Percentiles rank a stretch among this genome's conserved stretches.
Conservation (phyloP, 2,888 invertebrate species). For the Agrotis clavis region DNA sequence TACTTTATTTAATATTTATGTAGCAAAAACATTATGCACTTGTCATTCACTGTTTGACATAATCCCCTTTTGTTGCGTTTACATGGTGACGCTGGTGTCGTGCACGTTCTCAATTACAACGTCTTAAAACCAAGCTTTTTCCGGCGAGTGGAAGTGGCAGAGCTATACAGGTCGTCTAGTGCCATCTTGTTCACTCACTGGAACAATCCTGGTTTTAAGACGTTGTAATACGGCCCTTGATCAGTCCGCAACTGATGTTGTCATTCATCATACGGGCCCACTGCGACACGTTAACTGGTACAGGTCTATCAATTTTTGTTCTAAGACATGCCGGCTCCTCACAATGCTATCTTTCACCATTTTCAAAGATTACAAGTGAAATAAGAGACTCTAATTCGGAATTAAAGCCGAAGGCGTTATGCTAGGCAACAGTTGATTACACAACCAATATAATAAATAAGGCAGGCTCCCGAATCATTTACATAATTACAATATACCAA, state of each 20-base stretch:
- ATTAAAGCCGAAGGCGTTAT: background rate
- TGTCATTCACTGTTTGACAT: too few species aligned
- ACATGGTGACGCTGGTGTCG: too few species aligned
- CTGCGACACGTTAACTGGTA: background rate
- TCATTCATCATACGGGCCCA: background rate
- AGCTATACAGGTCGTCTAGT: too few species aligned
- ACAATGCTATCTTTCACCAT: background rate
- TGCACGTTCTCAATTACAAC: too few species aligned
- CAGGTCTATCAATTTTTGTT: background rate
- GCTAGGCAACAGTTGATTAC: background rate
- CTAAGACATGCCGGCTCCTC: background rate
- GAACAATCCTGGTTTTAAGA: too few species aligned
- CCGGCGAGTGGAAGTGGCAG: too few species aligned
- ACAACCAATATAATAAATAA: slow-evolving; percentile 11
- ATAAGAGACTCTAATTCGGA: background rate
- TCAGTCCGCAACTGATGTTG: background rate
- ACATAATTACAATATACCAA: slow-evolving; percentile 8
- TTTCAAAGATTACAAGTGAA: background rate
- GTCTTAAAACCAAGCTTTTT: too few species aligned
- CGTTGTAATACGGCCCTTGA: too few species aligned
- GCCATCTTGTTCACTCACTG: too few species aligned
- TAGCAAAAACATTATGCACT: too few species aligned
- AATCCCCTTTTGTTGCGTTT: too few species aligned
- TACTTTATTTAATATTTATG: too few species aligned
- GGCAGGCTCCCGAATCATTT: background rate